A percentile compares a stretch with the other conserved stretches of the same genome.
These are phyloP conservation scores for Drosophila nikananu DNA, from an alignment of 1,140 invertebrate genomes.

Conservation along the genomic window DNA sequence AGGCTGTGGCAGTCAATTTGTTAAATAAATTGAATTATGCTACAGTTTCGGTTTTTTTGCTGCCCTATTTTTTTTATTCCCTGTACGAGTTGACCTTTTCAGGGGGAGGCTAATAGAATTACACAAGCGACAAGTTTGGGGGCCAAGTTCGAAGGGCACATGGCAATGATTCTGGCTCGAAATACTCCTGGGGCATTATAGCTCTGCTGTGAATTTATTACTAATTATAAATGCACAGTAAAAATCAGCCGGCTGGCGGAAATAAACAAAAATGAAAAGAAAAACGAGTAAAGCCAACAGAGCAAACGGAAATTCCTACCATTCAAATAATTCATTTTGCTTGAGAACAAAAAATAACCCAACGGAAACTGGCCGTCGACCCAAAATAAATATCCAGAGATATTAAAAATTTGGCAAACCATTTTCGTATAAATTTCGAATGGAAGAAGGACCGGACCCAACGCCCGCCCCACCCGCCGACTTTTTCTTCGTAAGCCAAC, in stretches of 20 bases:
- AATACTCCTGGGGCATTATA: slow-evolving; percentile 19
- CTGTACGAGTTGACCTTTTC: slow-evolving; percentile 43
- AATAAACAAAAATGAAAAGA: slow-evolving; percentile 11
- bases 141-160: slow-evolving; percentile 26
- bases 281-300: slow-evolving; percentile 12
- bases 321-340: slow-evolving; percentile 50
- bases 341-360: slow-evolving; percentile 11
- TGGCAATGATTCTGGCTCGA: background rate
- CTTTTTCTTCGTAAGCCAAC: slow-evolving; percentile 35
- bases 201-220: slow-evolving; percentile 17
- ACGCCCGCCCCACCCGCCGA: background rate
- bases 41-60: slow-evolving; percentile 37
- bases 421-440: slow-evolving; percentile 21
- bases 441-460: background rate
- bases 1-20: slow-evolving; percentile 76
- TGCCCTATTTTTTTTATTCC: slow-evolving; percentile 31
- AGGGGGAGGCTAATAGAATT: slow-evolving; percentile 57
- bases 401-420: slow-evolving; percentile 46
- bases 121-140: slow-evolving; percentile 57
- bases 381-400: slow-evolving; percentile 39
- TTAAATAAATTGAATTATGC: slow-evolving; percentile 82
- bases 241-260: slow-evolving; percentile 2
- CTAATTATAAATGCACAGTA: slow-evolving; percentile 31
- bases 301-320: slow-evolving; percentile 33
- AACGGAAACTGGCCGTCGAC: slow-evolving; percentile 35